Conservation (phyloP, 2,888 invertebrate species). For the Parasteatoda lunata region DNA sequence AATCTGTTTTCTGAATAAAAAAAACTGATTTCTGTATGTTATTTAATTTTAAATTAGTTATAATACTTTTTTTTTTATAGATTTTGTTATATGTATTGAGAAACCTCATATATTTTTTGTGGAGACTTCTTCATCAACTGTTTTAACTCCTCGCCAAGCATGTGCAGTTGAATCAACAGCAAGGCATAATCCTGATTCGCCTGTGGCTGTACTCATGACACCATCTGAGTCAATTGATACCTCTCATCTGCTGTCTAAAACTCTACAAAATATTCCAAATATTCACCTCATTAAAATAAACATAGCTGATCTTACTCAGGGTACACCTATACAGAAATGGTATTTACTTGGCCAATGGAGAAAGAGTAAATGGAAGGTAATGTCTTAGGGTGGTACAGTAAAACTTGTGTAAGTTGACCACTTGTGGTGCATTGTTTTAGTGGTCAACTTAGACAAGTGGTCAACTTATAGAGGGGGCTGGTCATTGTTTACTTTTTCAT, state of each 20-base stretch:
- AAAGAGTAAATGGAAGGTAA: constrained; percentile 73
- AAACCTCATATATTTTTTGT: constrained; percentile 79
- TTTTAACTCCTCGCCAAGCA: constrained; percentile 77
- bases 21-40: too few species aligned
- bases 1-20: too few species aligned
- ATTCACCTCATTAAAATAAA: constrained; percentile 73
- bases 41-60: too few species aligned
- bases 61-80: constrained; percentile 50
- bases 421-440: too few species aligned
- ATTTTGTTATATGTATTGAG: constrained; percentile 17
- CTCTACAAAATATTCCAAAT: constrained; percentile 14
- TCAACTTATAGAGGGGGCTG: too few species aligned
- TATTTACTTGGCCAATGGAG: constrained; percentile 78
- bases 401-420: too few species aligned
- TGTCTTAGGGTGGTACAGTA: too few species aligned
- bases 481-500: background rate
- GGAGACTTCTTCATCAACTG: constrained; percentile 77
- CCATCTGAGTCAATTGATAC: constrained; percentile 5
- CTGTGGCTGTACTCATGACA: constrained; percentile 50
- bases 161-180: constrained; percentile 83
- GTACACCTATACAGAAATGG: constrained; percentile 79
- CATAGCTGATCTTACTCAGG: constrained; percentile 78
- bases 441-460: too few species aligned
- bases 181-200: constrained; percentile 77
- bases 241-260: constrained; percentile 5